phyloP scores from a whole-genome alignment of 2,113 vertebrate species.

The Pedionomus torquatus region DNA sequence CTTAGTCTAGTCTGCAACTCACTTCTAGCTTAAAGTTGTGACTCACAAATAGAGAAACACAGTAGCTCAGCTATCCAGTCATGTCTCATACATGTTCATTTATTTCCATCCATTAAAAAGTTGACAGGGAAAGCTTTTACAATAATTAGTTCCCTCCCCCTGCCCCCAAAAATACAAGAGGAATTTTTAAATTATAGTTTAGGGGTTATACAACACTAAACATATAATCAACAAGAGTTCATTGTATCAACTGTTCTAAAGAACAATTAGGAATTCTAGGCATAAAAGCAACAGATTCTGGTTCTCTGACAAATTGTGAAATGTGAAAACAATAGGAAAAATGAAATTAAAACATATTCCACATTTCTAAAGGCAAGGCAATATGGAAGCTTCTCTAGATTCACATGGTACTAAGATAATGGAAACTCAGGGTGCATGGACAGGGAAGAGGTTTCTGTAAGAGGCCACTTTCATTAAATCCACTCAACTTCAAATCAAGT shows the following conservation, averaged over 20 bases:
- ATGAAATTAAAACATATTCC: neutral
- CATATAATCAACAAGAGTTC: neutral
- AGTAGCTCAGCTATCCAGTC: neutral
- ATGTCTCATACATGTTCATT: neutral
- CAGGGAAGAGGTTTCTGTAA: neutral
- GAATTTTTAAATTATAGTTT: neutral
- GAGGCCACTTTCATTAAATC: neutral
- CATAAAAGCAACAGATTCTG: neutral
- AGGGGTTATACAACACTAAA: neutral
- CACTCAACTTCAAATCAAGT: neutral
- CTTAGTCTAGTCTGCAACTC: neutral
- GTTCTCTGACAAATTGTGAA: neutral
- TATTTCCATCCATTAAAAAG: neutral
- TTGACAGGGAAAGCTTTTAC: neutral
- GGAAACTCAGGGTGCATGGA: neutral
- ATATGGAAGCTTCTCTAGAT: neutral
- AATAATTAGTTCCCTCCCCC: neutral
- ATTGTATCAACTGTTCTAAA: neutral
- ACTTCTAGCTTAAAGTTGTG: neutral
- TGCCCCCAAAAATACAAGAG: neutral
- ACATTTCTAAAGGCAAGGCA: neutral
- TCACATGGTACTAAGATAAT: neutral
- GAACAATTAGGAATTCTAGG: neutral
- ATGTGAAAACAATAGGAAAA: neutral
- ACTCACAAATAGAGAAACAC: neutral